Evolutionary conservation across 2,797 vertebrate species (phyloP).

Genomic region (Nannoperca australis): DNA sequence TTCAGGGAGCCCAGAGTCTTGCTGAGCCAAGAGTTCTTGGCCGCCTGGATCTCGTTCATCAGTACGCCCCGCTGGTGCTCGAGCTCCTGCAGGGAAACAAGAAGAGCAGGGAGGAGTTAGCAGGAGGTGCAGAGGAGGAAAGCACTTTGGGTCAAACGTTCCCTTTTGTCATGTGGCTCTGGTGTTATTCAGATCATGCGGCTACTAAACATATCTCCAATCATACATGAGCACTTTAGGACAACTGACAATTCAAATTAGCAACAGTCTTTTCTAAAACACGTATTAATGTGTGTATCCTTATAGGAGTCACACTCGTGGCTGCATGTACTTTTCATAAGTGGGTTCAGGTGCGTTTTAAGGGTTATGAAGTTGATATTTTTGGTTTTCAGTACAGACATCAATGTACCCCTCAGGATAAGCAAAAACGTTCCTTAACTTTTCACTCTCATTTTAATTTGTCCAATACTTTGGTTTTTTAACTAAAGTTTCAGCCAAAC

Average conservation of each 20-base stretch:
- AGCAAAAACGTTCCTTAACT: background rate
- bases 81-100: conserved; percentile 88
- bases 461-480: background rate
- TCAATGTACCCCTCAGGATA: background rate
- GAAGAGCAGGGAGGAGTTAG: conserved; percentile 1
- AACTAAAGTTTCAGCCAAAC: background rate
- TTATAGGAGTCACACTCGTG: background rate
- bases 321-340: background rate
- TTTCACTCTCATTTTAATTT: background rate
- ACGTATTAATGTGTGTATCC: background rate
- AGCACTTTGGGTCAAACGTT: background rate
- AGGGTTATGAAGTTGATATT: background rate
- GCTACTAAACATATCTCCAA: background rate
- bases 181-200: background rate
- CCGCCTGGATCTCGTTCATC: conserved; percentile 98
- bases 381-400: background rate
- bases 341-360: background rate
- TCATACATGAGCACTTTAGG: background rate
- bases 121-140: conserved; percentile 9
- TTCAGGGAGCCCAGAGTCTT: conserved; percentile 99
- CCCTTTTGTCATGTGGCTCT: background rate
- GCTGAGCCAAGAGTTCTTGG: conserved; percentile 99
- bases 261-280: background rate
- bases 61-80: conserved; percentile 97
- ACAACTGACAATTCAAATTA: background rate